Percentiles rank a stretch among this genome's conserved stretches.
Conservation (phyloP, 2,888 invertebrate species). For the Plagiodera versicolora region DNA sequence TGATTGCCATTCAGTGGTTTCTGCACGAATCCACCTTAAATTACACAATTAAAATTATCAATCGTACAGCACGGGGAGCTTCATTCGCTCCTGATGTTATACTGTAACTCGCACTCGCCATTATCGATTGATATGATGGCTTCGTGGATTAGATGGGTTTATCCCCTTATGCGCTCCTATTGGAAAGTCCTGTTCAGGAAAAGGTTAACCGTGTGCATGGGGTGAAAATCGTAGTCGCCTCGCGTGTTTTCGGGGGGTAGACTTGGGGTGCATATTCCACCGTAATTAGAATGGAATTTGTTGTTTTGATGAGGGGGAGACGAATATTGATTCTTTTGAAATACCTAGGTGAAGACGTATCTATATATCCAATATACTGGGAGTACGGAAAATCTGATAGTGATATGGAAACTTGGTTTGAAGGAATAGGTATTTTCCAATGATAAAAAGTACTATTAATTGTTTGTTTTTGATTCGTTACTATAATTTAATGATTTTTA, state of each 20-base stretch:
- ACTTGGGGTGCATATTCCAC: slow-evolving; percentile 9
- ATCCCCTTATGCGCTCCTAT: slow-evolving; percentile 9
- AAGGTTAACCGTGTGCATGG: slow-evolving; percentile 13
- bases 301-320: neutral
- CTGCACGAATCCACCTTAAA: too few relatives aligned
- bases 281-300: slow-evolving; percentile 6
- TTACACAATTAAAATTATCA: too few relatives aligned
- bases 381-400: too few relatives aligned
- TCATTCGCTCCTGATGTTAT: neutral
- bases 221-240: slow-evolving; percentile 9
- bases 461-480: too few relatives aligned
- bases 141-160: slow-evolving; percentile 8
- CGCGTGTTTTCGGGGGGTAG: slow-evolving; percentile 1
- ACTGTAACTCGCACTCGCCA: neutral
- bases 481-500: too few relatives aligned
- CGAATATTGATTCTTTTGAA: neutral
- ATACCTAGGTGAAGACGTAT: too few relatives aligned
- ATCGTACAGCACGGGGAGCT: too few relatives aligned
- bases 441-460: too few relatives aligned
- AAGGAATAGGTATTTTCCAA: too few relatives aligned
- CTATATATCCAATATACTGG: too few relatives aligned
- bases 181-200: neutral
- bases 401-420: too few relatives aligned
- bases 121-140: neutral
- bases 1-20: too few relatives aligned